Base-by-base conservation (phyloP, 2,888 invertebrate genomes). In the Acronicta aceris region DNA sequence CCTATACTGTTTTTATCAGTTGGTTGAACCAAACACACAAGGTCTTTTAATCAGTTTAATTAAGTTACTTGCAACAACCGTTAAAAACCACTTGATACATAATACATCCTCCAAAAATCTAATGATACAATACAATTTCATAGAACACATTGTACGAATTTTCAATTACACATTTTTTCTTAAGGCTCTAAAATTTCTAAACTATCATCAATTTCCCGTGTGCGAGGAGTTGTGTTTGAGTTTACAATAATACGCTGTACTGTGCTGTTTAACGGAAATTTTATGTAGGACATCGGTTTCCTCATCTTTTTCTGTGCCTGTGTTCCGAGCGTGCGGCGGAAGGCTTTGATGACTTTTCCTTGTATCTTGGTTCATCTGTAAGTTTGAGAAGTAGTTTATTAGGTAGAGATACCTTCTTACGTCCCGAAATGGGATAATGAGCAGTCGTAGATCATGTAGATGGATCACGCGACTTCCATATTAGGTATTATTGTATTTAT, bases 251-350 rank as follows among this genome's bases (percentile, higher is more conserved):
- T 36, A 17, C 50, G 50, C 52, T 57, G n/a, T 49, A 17, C 33
- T 12, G 38, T 59, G 5, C n/a, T 38, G 38, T 33, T 47, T 50
- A 51, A 66, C 72, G 42, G 41, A 30, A 71, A 66, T 66, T 75
- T 72, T 53, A 48, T 59, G 0, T 25, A 38, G n/a, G 10, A 27
- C 25, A 15, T 13, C 8, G 43, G 50, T 46, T 49, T 21, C 27
- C 52, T 90, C 79, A 94, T 76, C 94, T 88, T 77, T 93, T 94
- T 63, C 91, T 85, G 68, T 89, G 94, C 53, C 90, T 85, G 66
- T 94, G 93, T 65, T 94, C 94, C 12, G 94, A 93, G 3, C 89
- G 89, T 17, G 92, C 90, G 2, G 80, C 91, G 57, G 74, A 83
- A 10, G 92, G 84, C 68, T 94, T 94, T 5, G 91, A 77, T 2